Conservation (phyloP, 2,113 vertebrate species). For the Bambusicola thoracicus region DNA sequence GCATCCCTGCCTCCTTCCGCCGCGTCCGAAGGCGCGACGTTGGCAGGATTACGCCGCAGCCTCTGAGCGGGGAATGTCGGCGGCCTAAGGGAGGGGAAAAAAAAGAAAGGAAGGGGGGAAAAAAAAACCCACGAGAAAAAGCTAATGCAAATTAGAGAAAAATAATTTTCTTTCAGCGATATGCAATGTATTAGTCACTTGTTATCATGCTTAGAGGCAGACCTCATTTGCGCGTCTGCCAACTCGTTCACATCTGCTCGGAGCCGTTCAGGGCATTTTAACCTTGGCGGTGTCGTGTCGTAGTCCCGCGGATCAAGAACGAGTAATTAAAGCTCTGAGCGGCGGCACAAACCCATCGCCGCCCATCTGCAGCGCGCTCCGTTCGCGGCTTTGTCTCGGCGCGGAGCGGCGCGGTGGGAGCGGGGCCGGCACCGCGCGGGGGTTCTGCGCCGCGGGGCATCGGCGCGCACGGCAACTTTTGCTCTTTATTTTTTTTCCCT, state of each 20-base stretch:
- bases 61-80: constrained; percentile 69
- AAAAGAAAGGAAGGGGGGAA: too few species aligned
- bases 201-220: constrained; percentile 85
- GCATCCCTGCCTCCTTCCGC: constrained; percentile 78
- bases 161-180: constrained; percentile 87
- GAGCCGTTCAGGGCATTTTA: constrained; percentile 84
- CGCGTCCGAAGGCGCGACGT: constrained; percentile 80
- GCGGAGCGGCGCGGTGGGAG: constrained; percentile 52
- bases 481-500: not conserved
- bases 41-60: constrained; percentile 79
- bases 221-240: constrained; percentile 86
- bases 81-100: constrained; percentile 37
- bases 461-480: not conserved
- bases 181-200: constrained; percentile 88
- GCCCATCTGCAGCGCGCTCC: constrained; percentile 69
- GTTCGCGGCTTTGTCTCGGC: constrained; percentile 70
- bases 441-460: not conserved
- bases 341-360: constrained; percentile 78
- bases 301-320: constrained; percentile 83
- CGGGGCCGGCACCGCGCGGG: not conserved
- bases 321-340: constrained; percentile 84
- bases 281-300: constrained; percentile 82
- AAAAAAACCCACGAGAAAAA: not conserved
- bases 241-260: constrained; percentile 86
- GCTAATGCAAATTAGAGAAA: constrained; percentile 86